phyloP scores from a whole-genome alignment of 2,113 vertebrate genomes.

The Procapra przewalskii region DNA sequence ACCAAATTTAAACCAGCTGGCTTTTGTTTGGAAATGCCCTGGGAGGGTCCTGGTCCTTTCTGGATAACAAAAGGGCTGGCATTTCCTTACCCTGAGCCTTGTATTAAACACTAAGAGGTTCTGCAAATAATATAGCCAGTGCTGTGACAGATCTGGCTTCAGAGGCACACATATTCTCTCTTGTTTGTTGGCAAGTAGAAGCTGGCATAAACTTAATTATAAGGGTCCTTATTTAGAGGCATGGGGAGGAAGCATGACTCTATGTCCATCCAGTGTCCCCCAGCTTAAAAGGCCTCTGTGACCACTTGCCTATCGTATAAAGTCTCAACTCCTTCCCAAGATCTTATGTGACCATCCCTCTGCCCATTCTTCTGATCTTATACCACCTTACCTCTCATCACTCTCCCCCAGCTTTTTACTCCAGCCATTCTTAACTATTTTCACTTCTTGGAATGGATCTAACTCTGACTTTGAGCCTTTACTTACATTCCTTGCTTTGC shows the following conservation, averaged over 20 bases:
- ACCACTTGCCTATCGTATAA: neutral
- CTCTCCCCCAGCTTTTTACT: neutral
- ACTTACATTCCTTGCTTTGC: neutral
- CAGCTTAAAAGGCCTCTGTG: neutral
- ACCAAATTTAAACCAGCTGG: slow-evolving; percentile 71
- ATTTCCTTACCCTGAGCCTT: neutral
- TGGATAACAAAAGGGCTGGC: slow-evolving; percentile 1
- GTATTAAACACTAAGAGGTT: neutral
- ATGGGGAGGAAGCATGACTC: neutral
- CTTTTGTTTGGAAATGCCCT: slow-evolving; percentile 58
- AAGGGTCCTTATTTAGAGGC: neutral
- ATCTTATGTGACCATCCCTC: neutral
- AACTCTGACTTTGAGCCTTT: neutral
- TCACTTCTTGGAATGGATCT: neutral
- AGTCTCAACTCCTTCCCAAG: neutral
- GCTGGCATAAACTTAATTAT: neutral
- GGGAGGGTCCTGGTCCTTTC: slow-evolving; percentile 17
- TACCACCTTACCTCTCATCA: neutral
- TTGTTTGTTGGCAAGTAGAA: neutral
- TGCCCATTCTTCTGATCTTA: neutral
- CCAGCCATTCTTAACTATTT: neutral
- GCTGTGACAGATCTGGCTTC: neutral
- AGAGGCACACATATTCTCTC: neutral
- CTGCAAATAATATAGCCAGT: neutral
- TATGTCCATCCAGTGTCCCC: neutral